Percentiles rank a stretch among this genome's conserved stretches.
Conservation (phyloP, 2,888 invertebrate species). For the Scaptomyza cyrtandrae region DNA sequence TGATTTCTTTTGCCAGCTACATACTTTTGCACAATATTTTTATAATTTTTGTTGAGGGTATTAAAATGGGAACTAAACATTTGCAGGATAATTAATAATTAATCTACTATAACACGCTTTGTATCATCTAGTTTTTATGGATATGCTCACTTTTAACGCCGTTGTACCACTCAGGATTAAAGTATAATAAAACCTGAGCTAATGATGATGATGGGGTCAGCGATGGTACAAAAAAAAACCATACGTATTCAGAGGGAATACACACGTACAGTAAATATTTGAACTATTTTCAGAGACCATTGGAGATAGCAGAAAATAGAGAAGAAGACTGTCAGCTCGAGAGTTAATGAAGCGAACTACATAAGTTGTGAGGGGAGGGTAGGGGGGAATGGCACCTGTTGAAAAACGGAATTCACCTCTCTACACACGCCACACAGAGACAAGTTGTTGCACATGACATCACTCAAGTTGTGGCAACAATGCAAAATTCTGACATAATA, state of each 20-base stretch:
- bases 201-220: slow-evolving; percentile 17
- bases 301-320: slow-evolving; percentile 10
- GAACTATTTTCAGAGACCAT: slow-evolving; percentile 32
- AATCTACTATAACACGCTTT: too few species aligned
- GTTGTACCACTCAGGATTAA: slow-evolving; percentile 22
- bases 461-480: slow-evolving; percentile 56
- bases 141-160: neutral
- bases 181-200: slow-evolving; percentile 7
- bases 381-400: slow-evolving; percentile 36
- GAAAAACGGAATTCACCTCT: slow-evolving; percentile 21
- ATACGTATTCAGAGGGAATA: slow-evolving; percentile 39
- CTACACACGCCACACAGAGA: neutral
- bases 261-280: slow-evolving; percentile 44
- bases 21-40: too few species aligned
- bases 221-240: slow-evolving; percentile 3
- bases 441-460: slow-evolving; percentile 37
- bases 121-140: too few species aligned
- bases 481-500: slow-evolving; percentile 51
- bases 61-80: too few species aligned
- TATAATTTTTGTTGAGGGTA: too few species aligned
- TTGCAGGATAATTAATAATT: too few species aligned
- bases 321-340: slow-evolving; percentile 51
- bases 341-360: slow-evolving; percentile 60
- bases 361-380: slow-evolving; percentile 10
- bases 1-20: too few species aligned